phyloP scores from a whole-genome alignment of 2,113 vertebrate species.

The Xiphorhynchus elegans region DNA sequence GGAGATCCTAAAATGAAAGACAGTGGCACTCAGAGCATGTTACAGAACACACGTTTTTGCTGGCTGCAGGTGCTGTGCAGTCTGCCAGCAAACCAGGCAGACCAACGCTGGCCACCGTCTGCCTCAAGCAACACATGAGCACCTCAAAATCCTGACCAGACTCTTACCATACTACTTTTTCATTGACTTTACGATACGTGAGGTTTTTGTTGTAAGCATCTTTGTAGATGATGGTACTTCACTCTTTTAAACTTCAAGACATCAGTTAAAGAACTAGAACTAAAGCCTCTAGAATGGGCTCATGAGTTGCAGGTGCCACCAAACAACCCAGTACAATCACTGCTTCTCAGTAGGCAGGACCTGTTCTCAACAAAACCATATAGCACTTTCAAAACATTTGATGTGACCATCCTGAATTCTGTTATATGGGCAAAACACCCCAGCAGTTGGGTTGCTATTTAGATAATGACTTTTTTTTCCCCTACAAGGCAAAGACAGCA shows the following conservation, averaged over 20 bases:
- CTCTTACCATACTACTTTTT: not conserved
- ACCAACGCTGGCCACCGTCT: rapidly evolving
- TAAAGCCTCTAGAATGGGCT: not conserved
- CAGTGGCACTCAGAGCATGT: not conserved
- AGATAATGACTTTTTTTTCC: not conserved
- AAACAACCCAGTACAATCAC: not conserved
- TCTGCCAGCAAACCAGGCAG: not conserved
- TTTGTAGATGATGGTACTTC: not conserved
- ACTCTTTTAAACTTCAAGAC: not conserved
- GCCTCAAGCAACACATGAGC: not conserved
- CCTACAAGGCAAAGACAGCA: not conserved
- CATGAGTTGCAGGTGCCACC: not conserved
- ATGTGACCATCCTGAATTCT: not conserved
- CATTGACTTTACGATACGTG: not conserved
- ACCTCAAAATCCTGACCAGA: not conserved
- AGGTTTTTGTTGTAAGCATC: not conserved
- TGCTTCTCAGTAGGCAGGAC: not conserved
- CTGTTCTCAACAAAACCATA: not conserved
- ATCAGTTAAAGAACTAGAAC: not conserved
- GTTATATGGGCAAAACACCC: not conserved
- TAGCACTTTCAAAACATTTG: not conserved
- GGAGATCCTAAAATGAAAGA: not conserved
- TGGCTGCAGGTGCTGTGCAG: not conserved
- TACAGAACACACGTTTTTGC: not conserved
- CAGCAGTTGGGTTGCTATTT: not conserved